Conservation (phyloP, 2,113 vertebrate genomes). For the Sisor rabdophorus region DNA sequence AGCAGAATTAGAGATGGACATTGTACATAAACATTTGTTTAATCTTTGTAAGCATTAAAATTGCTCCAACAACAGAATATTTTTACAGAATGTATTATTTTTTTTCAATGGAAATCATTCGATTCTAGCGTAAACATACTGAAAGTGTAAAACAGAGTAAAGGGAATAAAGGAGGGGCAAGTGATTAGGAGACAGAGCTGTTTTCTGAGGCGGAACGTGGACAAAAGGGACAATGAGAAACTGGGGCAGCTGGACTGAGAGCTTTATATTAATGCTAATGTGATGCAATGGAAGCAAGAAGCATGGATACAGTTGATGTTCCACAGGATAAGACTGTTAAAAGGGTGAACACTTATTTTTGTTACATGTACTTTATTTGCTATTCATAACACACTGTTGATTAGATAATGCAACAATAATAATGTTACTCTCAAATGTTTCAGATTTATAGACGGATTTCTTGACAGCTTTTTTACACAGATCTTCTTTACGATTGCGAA, state of each 20-base stretch:
- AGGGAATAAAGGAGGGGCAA: slow-evolving; percentile 29
- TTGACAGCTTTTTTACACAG: neutral
- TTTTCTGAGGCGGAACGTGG: slow-evolving; percentile 21
- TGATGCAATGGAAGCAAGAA: slow-evolving; percentile 51
- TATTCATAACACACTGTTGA: neutral
- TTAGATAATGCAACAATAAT: no score
- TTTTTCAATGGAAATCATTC: neutral
- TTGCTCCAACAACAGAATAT: no score
- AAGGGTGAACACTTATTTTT: slow-evolving; percentile 59
- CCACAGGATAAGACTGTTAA: slow-evolving; percentile 66
- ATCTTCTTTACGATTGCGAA: neutral
- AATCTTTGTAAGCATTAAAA: no score
- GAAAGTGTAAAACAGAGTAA: neutral
- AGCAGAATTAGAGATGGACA: no score
- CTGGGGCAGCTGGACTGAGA: neutral
- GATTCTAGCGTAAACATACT: neutral
- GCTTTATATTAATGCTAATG: slow-evolving; percentile 49
- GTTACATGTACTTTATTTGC: neutral
- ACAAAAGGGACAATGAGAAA: slow-evolving; percentile 12
- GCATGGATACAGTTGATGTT: slow-evolving; percentile 55
- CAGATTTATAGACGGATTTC: neutral
- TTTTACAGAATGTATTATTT: no score
- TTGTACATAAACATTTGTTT: no score
- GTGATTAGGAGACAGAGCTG: slow-evolving; percentile 35
- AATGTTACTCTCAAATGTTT: no score